Evolutionary conservation across 2,888 invertebrate genomes (phyloP), one percentile per base, ranked within the genome.

Genomic region (Drosophila sordidula): DNA sequence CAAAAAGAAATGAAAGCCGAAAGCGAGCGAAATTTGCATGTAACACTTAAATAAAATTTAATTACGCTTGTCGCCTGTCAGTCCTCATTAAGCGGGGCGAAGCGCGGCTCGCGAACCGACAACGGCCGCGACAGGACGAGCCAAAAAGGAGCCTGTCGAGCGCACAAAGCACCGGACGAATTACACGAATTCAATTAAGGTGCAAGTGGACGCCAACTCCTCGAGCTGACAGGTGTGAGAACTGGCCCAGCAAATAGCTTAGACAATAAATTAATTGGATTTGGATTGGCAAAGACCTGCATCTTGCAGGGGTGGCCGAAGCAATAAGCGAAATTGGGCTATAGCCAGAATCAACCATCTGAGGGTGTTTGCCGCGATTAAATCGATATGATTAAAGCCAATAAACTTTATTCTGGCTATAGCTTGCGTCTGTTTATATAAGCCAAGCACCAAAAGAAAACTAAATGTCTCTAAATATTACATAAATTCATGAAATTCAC

Each of bases 61-160:
- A 90, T 90, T 90, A 90, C 87, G 88, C 90, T 89, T 90, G 90
- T 90, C 90, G 91, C 90, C 86, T 90, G 90, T 90, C 90, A 90
- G 85, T 90, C 76, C 89, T 90, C 91, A 90, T 90, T 90, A 90
- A 75, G 75, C 67, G 61, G 59, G 50, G 29, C 16, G 11, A 32
- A 29, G 18, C 45, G 44, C 16, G 32, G 47, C 32, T 11, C 11
- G 26, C 59, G 39, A 29, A 22, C 32, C 38, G 18, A 49, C 64
- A 36, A n/a, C 26, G 34, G 41, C 6, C 14, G 12, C 8, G 41
- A 32, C 63, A 51, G 44, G 16, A 22, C 22, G 49, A 11, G 36
- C 8, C 42, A 5, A 16, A 5, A 5, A 9, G 16, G 18, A 12
- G 32, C 42, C 85, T 65, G 62, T 32, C 32, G 25, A 18, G 22